Conservation (phyloP, 2,797 vertebrate genomes). For the Siniperca undulata region DNA sequence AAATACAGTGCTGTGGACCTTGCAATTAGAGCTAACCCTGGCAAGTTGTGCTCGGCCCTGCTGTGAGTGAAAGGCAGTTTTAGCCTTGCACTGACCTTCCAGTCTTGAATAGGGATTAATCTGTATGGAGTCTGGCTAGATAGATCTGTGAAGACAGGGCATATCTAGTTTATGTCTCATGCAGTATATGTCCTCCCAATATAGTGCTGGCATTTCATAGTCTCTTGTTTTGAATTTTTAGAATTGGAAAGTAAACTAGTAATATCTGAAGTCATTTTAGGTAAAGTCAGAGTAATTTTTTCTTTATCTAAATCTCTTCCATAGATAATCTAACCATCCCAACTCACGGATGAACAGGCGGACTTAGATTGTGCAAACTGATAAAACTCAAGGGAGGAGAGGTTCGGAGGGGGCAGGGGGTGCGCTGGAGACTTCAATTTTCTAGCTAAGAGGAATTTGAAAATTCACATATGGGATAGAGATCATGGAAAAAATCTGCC, state of each 20-base stretch:
- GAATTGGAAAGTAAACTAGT: conserved; percentile 58
- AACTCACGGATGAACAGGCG: conserved; percentile 59
- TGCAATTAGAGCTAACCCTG: conserved; percentile 62
- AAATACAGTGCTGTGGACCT: conserved; percentile 50
- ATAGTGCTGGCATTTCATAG: conserved; percentile 6
- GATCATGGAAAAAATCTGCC: conserved; percentile 76
- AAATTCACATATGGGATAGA: conserved; percentile 78
- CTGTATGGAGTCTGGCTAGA: conserved; percentile 50
- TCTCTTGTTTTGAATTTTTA: conserved; percentile 59
- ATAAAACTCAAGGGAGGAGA: conserved; percentile 77
- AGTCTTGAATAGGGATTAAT: conserved; percentile 61
- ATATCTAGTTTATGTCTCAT: conserved; percentile 45
- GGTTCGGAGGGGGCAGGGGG: conserved; percentile 64
- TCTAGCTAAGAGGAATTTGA: conserved; percentile 83
- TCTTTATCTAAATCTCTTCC: conserved; percentile 65
- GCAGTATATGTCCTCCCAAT: conserved; percentile 15
- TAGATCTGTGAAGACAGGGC: conserved; percentile 51
- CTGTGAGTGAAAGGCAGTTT: conserved; percentile 62
- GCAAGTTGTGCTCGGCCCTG: conserved; percentile 37
- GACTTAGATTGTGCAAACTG: conserved; percentile 75
- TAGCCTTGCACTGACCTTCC: conserved; percentile 63
- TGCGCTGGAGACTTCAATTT: conserved; percentile 79
- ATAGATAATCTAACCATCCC: conserved; percentile 66
- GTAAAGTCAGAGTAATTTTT: conserved; percentile 60
- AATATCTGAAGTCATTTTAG: conserved; percentile 61